Base-by-base conservation (phyloP, 2,113 vertebrate species). In the Epinephelus moara region DNA sequence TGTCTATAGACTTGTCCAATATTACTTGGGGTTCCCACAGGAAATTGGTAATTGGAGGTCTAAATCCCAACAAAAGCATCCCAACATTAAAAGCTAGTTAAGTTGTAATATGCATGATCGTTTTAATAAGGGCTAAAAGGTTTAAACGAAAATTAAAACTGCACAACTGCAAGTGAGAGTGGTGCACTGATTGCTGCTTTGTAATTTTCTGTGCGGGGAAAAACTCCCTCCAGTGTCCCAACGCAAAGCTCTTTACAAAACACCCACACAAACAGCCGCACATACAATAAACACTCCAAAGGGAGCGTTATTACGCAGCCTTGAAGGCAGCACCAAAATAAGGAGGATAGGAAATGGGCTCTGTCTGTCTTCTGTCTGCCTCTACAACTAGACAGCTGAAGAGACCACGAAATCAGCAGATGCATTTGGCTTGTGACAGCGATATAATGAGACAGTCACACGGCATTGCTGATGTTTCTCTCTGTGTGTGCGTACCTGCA, bases 401-500 rank as follows among this genome's bases (percentile, higher is more conserved):
- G 73, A 81, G 57, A 82, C 23, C n/a, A 13, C 40, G 74, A 45
- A 72, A 73, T 82, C 71, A 84, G 78, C 53, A 52, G 30, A 78
- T 45, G 49, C 42, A 70, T 86, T 70, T 61, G 62, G 23, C 69
- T 81, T 85, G 30, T 73, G 30, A 77, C 62, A 83, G 47, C 7
- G 11, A 84, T 47, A 83, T 77, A 83, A 87, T 87, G 71, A 76
- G 70, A 59, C 27, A 73, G 73, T 70, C 57, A 78, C 73, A 67
- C 21, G 52, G 23, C 59, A 25, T 12, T 61, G 49, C 40, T 66
- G 57, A 70, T 82, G 59, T 78, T n/a, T 71, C 15, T 68, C 2
- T 50, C 4, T 74, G 33, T 15, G 60, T 75, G 67, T 9, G 50
- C 15, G 0, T 45, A 67, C 60, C 42, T 42, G n/a, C 45, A 55